A percentile compares a stretch with the other conserved stretches of the same genome.
Evolutionary conservation across 2,797 vertebrate genomes (phyloP).

Genomic region (Cynopterus sphinx): DNA sequence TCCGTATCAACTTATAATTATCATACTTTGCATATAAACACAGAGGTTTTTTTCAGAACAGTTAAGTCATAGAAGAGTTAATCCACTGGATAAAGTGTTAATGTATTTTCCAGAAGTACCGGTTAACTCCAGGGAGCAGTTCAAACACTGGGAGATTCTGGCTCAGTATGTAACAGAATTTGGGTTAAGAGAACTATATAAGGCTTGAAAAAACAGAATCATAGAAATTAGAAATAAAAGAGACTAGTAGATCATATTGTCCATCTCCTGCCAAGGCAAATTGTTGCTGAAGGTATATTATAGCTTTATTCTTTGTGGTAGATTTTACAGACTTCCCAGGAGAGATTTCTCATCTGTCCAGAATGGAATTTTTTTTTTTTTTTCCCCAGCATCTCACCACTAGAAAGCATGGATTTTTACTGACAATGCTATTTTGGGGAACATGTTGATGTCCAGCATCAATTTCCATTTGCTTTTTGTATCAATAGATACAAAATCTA

Average conservation of each 20-base stretch:
- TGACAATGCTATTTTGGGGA: slow-evolving; percentile 57
- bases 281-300: slow-evolving; percentile 73
- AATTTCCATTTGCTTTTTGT: slow-evolving; percentile 29
- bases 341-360: slow-evolving; percentile 77
- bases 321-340: slow-evolving; percentile 67
- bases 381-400: slow-evolving; percentile 68
- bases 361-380: slow-evolving; percentile 64
- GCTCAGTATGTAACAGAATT: slow-evolving; percentile 52
- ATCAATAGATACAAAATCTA: neutral
- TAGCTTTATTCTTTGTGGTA: slow-evolving; percentile 78
- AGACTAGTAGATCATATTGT: slow-evolving; percentile 70
- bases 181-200: slow-evolving; percentile 65
- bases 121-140: neutral
- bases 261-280: slow-evolving; percentile 66
- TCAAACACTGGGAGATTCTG: neutral
- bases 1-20: neutral
- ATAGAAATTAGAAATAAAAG: slow-evolving; percentile 75
- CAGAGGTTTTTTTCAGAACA: neutral
- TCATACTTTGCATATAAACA: neutral
- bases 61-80: slow-evolving; percentile 19
- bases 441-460: neutral
- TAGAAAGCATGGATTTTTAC: slow-evolving; percentile 72
- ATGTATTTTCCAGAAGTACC: neutral
- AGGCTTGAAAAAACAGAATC: slow-evolving; percentile 63
- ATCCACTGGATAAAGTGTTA: neutral